Conservation (phyloP, 2,113 vertebrate species). For the Petaurus breviceps region DNA sequence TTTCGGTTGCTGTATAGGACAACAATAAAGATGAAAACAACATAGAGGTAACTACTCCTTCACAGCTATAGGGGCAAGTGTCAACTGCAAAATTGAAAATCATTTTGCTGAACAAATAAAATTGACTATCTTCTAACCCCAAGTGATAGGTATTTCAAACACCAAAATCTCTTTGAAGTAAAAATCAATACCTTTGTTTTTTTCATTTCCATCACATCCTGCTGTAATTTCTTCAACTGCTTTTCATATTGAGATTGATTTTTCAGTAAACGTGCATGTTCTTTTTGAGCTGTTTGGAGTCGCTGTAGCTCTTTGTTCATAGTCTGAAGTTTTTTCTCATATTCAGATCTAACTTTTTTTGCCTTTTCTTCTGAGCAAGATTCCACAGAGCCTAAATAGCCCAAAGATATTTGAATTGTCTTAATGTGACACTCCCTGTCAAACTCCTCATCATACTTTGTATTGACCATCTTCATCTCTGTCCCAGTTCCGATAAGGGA, state of each 20-base stretch:
- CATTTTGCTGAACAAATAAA: conserved; percentile 4
- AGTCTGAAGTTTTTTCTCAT: conserved; percentile 95
- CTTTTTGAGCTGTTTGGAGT: conserved; percentile 95
- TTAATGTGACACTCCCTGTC: neutral
- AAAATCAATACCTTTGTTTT: conserved; percentile 92
- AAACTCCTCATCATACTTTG: neutral
- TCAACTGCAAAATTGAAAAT: neutral
- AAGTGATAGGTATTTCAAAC: neutral
- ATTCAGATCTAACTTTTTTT: conserved; percentile 94
- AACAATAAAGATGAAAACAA: neutral
- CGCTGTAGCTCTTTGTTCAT: conserved; percentile 99
- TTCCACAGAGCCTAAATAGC: conserved; percentile 91
- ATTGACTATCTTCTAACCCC: neutral
- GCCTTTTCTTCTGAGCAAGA: conserved; percentile 96
- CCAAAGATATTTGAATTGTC: conserved; percentile 59
- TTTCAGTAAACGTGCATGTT: conserved; percentile 95
- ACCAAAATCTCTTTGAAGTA: conserved; percentile 21
- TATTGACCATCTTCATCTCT: neutral
- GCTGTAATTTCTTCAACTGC: conserved; percentile 95
- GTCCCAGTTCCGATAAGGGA: neutral
- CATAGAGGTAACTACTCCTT: neutral
- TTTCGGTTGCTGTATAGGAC: conserved; percentile 43
- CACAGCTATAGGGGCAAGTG: neutral
- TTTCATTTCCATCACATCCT: conserved; percentile 98
- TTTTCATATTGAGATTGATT: conserved; percentile 99